Conservation (phyloP, 64 coral and sea anemone genomes). For the Dendronephthya gigantea region DNA sequence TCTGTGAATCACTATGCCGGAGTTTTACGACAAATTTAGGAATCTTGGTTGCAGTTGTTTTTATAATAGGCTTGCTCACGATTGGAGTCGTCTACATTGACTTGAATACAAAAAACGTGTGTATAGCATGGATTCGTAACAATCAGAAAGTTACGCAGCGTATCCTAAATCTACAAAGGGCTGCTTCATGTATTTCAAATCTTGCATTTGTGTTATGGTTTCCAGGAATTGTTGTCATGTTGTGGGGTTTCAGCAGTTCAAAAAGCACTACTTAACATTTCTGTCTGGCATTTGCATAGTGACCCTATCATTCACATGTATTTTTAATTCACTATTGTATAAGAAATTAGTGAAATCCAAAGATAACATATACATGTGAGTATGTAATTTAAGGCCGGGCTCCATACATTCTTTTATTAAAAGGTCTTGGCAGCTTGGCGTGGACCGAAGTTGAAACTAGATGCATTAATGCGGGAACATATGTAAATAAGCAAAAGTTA, state of each 20-base stretch:
- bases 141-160: not conserved
- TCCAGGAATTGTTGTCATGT: not conserved
- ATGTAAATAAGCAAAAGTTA: too few relatives aligned
- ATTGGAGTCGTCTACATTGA: not conserved
- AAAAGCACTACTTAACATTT: not conserved
- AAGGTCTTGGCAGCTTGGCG: too few relatives aligned
- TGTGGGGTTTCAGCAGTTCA: not conserved
- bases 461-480: too few relatives aligned
- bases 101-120: not conserved
- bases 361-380: too few relatives aligned
- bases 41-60: not conserved
- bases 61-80: not conserved
- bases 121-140: not conserved
- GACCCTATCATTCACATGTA: not conserved
- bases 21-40: not conserved
- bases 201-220: not conserved
- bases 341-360: not conserved
- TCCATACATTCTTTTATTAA: too few relatives aligned
- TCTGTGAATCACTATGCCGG: not conserved
- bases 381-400: too few relatives aligned
- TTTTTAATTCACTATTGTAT: not conserved
- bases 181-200: not conserved
- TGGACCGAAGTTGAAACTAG: too few relatives aligned
- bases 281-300: not conserved
- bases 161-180: not conserved